Evolutionary conservation across 2,888 invertebrate genomes (phyloP).

Genomic region (Neocrepidodera transversa): DNA sequence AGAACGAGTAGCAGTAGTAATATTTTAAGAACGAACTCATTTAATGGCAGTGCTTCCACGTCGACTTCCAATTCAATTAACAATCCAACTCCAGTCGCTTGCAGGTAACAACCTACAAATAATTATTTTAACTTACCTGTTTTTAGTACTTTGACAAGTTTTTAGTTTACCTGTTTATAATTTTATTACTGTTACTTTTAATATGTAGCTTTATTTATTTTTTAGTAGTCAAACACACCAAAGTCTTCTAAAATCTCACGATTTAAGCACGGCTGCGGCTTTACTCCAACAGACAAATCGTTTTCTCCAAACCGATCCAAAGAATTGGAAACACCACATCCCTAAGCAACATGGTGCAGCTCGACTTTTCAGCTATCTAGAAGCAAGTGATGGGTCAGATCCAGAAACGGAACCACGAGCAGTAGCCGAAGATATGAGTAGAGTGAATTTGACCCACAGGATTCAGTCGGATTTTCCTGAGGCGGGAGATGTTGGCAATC

Average conservation of each 20-base stretch:
- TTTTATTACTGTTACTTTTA: too few species aligned
- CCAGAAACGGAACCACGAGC: conserved; percentile 61
- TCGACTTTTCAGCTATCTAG: conserved; percentile 75
- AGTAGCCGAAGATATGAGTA: conserved; percentile 56
- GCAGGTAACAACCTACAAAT: conserved; percentile 57
- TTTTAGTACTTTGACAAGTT: too few species aligned
- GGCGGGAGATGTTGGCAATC: conserved; percentile 65
- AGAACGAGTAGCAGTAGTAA: conserved; percentile 64
- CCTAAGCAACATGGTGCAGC: conserved; percentile 68
- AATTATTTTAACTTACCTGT: too few species aligned
- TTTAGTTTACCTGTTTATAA: too few species aligned
- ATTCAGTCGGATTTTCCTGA: conserved; percentile 69
- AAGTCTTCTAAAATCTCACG: conserved; percentile 48
- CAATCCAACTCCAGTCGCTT: conserved; percentile 46
- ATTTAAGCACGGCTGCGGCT: conserved; percentile 55
- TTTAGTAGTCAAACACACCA: conserved; percentile 21
- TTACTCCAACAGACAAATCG: conserved; percentile 56
- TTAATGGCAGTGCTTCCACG: conserved; percentile 47
- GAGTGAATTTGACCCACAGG: conserved; percentile 54
- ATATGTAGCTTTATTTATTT: too few species aligned
- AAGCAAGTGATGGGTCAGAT: conserved; percentile 76
- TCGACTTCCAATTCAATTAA: conserved; percentile 48
- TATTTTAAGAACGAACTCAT: conserved; percentile 55
- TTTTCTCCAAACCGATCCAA: conserved; percentile 53
- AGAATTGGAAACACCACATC: conserved; percentile 53